Percentiles rank a stretch among this genome's conserved stretches.
Conservation (phyloP, 2,797 vertebrate species). For the Benthosema pterotum region DNA sequence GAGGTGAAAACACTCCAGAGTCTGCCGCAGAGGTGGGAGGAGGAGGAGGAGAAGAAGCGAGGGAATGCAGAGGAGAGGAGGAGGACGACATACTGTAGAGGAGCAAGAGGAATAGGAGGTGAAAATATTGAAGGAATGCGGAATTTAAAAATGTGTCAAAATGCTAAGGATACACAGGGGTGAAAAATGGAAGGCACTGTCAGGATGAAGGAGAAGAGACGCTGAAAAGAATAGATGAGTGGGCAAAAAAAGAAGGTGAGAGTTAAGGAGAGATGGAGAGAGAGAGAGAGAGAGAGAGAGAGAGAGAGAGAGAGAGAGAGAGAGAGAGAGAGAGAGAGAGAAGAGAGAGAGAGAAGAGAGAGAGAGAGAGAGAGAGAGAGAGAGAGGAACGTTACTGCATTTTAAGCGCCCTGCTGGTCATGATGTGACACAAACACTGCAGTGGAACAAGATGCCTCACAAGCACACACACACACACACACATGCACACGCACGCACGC, state of each 20-base stretch:
- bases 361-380: neutral
- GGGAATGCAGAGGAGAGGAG: neutral
- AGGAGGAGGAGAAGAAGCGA: neutral
- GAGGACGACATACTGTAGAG: too few relatives aligned
- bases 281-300: conserved; percentile 5
- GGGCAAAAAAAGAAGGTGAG: neutral
- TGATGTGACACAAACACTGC: conserved; percentile 51
- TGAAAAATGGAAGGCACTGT: too few relatives aligned
- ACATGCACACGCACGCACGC: neutral
- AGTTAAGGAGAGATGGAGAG: neutral
- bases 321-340: neutral
- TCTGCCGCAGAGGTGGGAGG: neutral
- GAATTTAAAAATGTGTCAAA: too few relatives aligned
- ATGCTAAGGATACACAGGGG: too few relatives aligned
- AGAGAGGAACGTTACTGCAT: conserved; percentile 36
- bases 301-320: neutral
- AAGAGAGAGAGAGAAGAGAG: conserved; percentile 7
- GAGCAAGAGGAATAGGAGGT: neutral
- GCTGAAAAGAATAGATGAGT: neutral
- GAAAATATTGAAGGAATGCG: too few relatives aligned
- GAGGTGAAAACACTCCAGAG: neutral
- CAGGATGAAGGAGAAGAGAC: neutral
- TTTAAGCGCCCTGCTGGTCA: conserved; percentile 34
- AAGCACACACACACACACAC: conserved; percentile 7
- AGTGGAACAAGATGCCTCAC: conserved; percentile 19